Evolutionary conservation across 2,888 invertebrate species (phyloP), one percentile per base, ranked within the genome.

Genomic region (Mythimna lalbum): DNA sequence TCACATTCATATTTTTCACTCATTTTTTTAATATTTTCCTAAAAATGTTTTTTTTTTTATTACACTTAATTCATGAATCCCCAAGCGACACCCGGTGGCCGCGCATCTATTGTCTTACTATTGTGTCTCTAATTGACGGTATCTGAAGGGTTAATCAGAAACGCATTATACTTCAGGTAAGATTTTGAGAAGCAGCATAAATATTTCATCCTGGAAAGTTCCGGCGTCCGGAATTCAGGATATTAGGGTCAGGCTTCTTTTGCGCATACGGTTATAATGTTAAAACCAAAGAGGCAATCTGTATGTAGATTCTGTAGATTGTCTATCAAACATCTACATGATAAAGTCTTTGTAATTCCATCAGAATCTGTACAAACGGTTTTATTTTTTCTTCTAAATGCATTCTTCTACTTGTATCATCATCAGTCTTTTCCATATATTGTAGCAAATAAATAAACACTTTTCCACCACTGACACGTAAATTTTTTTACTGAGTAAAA

Each of bases 291-390:
- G 52, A 62, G n/a, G 33, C 7, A 36, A 56, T 61, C 21, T 57
- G 12, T 61, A 43, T 66, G 50, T 57, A 43, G 39, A 66, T 68
- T 68, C 2, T n/a, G 33, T 33, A 59, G 52, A 59, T 55, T 60
- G 23, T 39, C 17, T 60, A 39, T 64, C 27, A 57, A 57, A 57
- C 14, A 61, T 72, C 53, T 33, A 12, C 63, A 63, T 71, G 12
- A 19, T 23, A 72, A 73, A 73, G 14, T 56, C 31, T 56, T 61
- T 59, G 7, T 36, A 61, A n/a, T 9, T 3, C 55, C 31, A 33
- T 19, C 6, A 27, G 4, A 53, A 53, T 53, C 53, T 27, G 9
- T 9, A 31, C 17, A 53, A 27, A 19, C 19, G 4, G n/a, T 55
- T 55, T 33, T 53, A 2, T 53, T 21, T 27, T 14, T 27, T 21